Percentiles rank a stretch among this genome's conserved stretches.
These are phyloP conservation scores for Micromesistius poutassou DNA, from an alignment of 2,797 vertebrate species.

Conservation along the genomic window DNA sequence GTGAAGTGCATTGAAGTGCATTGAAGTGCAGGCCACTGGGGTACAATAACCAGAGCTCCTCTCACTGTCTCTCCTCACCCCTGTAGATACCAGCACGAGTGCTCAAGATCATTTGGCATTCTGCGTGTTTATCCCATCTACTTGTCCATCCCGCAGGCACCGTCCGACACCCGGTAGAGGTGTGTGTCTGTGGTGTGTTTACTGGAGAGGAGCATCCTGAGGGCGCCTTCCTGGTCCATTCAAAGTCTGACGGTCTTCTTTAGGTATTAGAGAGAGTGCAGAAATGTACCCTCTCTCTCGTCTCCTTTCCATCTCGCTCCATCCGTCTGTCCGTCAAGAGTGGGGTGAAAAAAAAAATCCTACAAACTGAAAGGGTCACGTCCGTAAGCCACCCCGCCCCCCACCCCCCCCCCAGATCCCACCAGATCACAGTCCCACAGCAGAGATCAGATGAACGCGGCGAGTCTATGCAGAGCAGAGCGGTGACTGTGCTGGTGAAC, in stretches of 20 bases:
- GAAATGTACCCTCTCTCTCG: constrained; percentile 10
- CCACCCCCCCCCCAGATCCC: not conserved
- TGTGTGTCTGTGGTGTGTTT: not conserved
- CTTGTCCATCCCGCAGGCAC: constrained; percentile 37
- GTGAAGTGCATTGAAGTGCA: not conserved
- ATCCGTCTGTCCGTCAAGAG: not conserved
- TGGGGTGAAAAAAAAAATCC: not conserved
- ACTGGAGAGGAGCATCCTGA: not conserved
- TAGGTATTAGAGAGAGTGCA: not conserved
- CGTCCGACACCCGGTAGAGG: constrained; percentile 27
- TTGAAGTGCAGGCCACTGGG: constrained; percentile 65
- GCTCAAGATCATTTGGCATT: constrained; percentile 29
- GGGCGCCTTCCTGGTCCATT: constrained; percentile 20
- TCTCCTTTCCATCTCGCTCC: constrained; percentile 14
- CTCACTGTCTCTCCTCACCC: constrained; percentile 61
- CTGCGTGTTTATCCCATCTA: constrained; percentile 43
- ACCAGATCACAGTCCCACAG: constrained; percentile 23
- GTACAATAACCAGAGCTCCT: constrained; percentile 56
- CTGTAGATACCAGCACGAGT: constrained; percentile 51
- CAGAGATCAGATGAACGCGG: constrained; percentile 36
- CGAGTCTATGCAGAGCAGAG: constrained; percentile 44
- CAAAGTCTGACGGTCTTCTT: not conserved
- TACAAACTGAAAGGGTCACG: not conserved
- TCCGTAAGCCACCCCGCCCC: not conserved
- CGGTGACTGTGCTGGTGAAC: constrained; percentile 63